Percentiles rank a stretch among this genome's conserved stretches.
These are phyloP conservation scores for Grammomys surdaster DNA, from an alignment of 2,113 vertebrate species.

Conservation along the genomic window DNA sequence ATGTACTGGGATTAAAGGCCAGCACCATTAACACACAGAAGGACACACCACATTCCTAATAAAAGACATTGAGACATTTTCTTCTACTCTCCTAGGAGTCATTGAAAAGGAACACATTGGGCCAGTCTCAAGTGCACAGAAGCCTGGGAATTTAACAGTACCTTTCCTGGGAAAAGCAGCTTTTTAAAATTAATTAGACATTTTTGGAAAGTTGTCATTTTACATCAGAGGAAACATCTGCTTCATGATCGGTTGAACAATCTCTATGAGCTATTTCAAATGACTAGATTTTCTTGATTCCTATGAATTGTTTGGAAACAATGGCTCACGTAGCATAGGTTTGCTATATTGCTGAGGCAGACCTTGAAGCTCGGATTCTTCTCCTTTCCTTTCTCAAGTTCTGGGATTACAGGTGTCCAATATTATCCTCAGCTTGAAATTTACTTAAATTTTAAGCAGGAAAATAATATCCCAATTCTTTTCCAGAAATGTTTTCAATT, in stretches of 20 bases:
- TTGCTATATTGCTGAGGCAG: background rate
- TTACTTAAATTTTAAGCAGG: constrained; percentile 55
- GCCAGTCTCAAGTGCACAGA: background rate
- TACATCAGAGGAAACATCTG: constrained; percentile 59
- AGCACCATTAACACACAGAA: background rate
- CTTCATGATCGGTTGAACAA: constrained; percentile 55
- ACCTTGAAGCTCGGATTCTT: background rate
- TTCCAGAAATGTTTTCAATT: background rate
- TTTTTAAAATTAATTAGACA: constrained; percentile 57
- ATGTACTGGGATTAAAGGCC: background rate
- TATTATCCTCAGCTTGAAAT: background rate
- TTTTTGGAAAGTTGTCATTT: constrained; percentile 61
- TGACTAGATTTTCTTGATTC: constrained; percentile 70
- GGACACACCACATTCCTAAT: background rate
- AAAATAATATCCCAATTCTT: constrained; percentile 41
- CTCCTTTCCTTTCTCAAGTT: background rate
- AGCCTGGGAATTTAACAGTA: background rate
- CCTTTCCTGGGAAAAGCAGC: background rate
- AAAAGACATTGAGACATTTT: background rate
- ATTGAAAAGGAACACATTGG: background rate
- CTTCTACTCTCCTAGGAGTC: background rate
- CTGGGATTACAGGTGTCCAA: background rate
- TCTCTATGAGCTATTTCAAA: constrained; percentile 56
- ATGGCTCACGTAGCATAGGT: background rate
- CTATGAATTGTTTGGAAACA: background rate